Percentiles rank a stretch among this genome's conserved stretches.
phyloP scores from a whole-genome alignment of 2,113 vertebrate genomes.

The Nanger granti region DNA sequence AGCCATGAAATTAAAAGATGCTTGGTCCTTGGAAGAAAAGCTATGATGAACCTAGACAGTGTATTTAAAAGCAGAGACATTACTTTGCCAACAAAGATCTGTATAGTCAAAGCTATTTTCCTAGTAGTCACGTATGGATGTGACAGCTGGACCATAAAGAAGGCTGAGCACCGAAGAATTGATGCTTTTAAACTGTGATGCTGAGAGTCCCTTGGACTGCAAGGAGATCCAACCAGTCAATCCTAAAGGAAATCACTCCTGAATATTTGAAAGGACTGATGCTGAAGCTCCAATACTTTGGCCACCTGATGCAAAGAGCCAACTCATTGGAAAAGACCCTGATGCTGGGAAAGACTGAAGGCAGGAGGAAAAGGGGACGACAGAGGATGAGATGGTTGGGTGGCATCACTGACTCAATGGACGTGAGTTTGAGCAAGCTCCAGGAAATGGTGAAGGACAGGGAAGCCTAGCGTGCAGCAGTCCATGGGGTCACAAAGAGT shows the following conservation, averaged over 20 bases:
- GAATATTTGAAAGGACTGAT: not conserved
- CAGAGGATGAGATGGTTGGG: not conserved
- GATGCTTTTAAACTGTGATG: not conserved
- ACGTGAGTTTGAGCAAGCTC: not conserved
- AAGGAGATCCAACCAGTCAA: not conserved
- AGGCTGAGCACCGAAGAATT: not conserved
- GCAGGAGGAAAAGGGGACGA: not conserved
- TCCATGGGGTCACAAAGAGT: not conserved
- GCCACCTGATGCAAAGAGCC: not conserved
- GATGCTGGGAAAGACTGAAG: not conserved
- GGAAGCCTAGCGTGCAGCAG: not conserved
- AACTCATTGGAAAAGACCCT: not conserved
- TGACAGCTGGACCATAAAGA: not conserved
- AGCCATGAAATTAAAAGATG: not conserved
- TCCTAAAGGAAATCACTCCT: not conserved
- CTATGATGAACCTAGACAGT: not conserved
- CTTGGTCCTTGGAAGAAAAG: not conserved
- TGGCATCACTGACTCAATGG: not conserved
- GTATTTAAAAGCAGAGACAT: not conserved
- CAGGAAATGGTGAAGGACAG: not conserved
- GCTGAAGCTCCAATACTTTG: not conserved
- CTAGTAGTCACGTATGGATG: not conserved
- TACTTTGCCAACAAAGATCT: not conserved
- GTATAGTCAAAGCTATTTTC: not conserved
- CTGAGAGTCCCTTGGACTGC: not conserved